Base-by-base conservation (phyloP, 2,113 vertebrate species). In the Lampris incognitus region DNA sequence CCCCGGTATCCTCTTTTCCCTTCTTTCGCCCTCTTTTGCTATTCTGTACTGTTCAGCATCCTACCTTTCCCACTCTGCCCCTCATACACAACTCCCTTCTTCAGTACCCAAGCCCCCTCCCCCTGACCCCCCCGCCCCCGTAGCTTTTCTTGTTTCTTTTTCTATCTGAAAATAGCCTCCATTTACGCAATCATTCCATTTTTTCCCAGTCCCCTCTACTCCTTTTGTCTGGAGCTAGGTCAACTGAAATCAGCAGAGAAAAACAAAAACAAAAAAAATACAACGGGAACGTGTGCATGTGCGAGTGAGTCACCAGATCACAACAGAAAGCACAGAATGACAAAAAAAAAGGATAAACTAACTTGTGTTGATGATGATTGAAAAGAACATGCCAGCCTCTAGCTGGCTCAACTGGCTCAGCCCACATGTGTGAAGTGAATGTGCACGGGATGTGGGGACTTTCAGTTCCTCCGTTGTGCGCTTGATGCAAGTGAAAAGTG, bases 211-310 rank as follows among this genome's bases (percentile, higher is more conserved):
- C 65, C 59, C n/a, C 24, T 68, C 65, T 51, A 6, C 61, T 69
- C 52, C 65, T 79, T 87, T 85, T 83, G 69, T 84, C 74, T 79
- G 37, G 40, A 87, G 84, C 78, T 83, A 65, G 78, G 87, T 87
- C 84, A 88, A 84, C 72, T 82, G 79, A 87, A 85, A 64, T 75
- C 57, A 85, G 77, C 66, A 72, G 79, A 61, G 48, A 83, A 74
- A 81, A 80, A 81, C 58, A 72, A 86, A 82, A 81, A 69, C 52
- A 3, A 48, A 41, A 64, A 24, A 24, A 24, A 24, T 24, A 24
- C 24, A 24, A 0, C 24, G 24, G 24, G 24, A 24, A 24, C 24
- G 24, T 24, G 24, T 24, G 24, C 13, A 36, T 55, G 68, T 76
- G 66, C 51, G 69, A 10, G 39, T 81, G 78, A 85, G 69, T 85